Percentiles rank a stretch among this genome's conserved stretches.
Conservation (phyloP, 2,113 vertebrate genomes). For the Anolis carolinensis region DNA sequence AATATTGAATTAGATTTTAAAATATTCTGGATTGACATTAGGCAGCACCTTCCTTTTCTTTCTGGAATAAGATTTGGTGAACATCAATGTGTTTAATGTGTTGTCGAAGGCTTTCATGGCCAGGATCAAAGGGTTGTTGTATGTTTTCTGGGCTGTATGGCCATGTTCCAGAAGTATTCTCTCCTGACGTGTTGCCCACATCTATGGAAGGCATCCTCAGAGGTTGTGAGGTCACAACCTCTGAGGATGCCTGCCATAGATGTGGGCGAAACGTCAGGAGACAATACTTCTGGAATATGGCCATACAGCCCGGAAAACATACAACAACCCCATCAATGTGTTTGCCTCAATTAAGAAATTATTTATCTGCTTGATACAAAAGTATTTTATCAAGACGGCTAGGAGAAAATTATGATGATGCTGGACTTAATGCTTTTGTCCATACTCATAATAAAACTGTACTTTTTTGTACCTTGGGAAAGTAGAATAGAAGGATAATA, state of each 20-base stretch:
- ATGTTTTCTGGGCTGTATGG: too few species aligned
- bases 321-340: neutral
- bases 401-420: neutral
- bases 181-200: too few species aligned
- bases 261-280: too few species aligned
- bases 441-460: conserved; percentile 6
- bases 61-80: neutral
- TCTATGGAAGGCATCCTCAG: too few species aligned
- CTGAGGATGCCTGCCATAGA: too few species aligned
- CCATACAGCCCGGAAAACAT: too few species aligned
- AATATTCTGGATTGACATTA: neutral
- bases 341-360: neutral
- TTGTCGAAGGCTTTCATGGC: too few species aligned
- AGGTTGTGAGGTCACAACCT: too few species aligned
- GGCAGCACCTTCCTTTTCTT: neutral
- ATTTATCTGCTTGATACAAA: neutral
- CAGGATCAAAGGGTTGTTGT: too few species aligned
- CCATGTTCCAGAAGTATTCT: too few species aligned
- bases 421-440: fast-evolving
- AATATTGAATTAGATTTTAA: neutral
- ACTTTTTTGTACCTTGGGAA: neutral
- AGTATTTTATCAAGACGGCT: neutral
- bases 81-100: too few species aligned
- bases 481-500: fast-evolving
- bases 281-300: too few species aligned